phyloP scores from a whole-genome alignment of 2,113 vertebrate species.

The Hipposideros armiger region DNA sequence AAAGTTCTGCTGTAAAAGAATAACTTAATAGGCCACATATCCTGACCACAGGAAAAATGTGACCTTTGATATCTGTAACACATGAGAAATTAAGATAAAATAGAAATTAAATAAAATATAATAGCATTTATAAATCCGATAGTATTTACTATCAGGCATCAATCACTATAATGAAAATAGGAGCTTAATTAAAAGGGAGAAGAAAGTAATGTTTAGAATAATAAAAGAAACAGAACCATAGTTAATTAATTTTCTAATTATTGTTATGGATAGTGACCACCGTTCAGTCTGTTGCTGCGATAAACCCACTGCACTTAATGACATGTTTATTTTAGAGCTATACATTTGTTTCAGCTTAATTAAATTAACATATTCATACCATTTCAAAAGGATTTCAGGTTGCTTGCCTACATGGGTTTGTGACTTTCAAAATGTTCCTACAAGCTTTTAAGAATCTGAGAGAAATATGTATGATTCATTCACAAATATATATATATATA shows the following conservation, averaged over 20 bases:
- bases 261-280: not conserved
- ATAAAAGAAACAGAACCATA: slow-evolving; percentile 31
- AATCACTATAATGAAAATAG: not conserved
- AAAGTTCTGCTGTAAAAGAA: slow-evolving; percentile 24
- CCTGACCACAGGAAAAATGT: not conserved
- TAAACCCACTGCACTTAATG: not conserved
- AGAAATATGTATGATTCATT: slow-evolving; percentile 4
- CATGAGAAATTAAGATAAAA: slow-evolving; percentile 49
- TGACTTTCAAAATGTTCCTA: slow-evolving; percentile 33
- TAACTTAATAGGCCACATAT: not conserved
- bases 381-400: slow-evolving; percentile 52
- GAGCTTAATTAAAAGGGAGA: slow-evolving; percentile 42
- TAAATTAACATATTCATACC: slow-evolving; percentile 43
- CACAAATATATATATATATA: not conserved
- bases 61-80: slow-evolving; percentile 13
- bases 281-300: not conserved
- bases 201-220: slow-evolving; percentile 22
- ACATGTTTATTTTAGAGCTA: slow-evolving; percentile 38
- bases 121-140: not conserved
- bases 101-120: not conserved
- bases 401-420: not conserved
- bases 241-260: slow-evolving; percentile 41
- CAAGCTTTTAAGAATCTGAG: slow-evolving; percentile 42
- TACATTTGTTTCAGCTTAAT: slow-evolving; percentile 47
- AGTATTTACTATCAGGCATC: not conserved